Conservation (phyloP, 2,888 invertebrate species). For the Epistrophe eligans region DNA sequence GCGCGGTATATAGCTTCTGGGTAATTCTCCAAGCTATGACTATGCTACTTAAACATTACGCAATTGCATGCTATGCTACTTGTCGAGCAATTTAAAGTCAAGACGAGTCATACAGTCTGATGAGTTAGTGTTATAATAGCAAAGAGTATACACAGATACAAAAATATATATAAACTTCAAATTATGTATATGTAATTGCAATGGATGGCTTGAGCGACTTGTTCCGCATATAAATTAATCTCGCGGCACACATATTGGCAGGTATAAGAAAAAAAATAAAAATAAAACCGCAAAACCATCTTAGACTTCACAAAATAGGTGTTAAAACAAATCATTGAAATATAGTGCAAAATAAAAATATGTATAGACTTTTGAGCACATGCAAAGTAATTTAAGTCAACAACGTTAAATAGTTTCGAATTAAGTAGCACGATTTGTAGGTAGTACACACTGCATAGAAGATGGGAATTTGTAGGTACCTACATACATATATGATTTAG, state of each 20-base stretch:
- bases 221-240: constrained; percentile 72
- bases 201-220: constrained; percentile 64
- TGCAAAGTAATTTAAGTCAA: constrained; percentile 52
- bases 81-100: constrained; percentile 66
- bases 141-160: constrained; percentile 12
- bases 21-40: constrained; percentile 29
- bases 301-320: constrained; percentile 38
- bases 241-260: constrained; percentile 2
- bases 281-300: constrained; percentile 30
- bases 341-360: constrained; percentile 38
- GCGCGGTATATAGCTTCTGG: neutral
- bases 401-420: constrained; percentile 24
- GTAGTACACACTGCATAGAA: neutral
- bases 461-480: neutral
- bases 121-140: constrained; percentile 71
- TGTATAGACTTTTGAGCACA: constrained; percentile 48
- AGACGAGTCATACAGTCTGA: constrained; percentile 74
- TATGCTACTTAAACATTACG: constrained; percentile 62
- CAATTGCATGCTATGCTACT: constrained; percentile 61
- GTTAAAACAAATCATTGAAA: constrained; percentile 60
- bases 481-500: too few relatives aligned
- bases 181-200: constrained; percentile 69
- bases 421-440: constrained; percentile 52
- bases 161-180: constrained; percentile 43
- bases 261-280: constrained; percentile 4